Evolutionary conservation across 2,797 vertebrate species (phyloP).

Genomic region (Onychomys leucogaster): DNA sequence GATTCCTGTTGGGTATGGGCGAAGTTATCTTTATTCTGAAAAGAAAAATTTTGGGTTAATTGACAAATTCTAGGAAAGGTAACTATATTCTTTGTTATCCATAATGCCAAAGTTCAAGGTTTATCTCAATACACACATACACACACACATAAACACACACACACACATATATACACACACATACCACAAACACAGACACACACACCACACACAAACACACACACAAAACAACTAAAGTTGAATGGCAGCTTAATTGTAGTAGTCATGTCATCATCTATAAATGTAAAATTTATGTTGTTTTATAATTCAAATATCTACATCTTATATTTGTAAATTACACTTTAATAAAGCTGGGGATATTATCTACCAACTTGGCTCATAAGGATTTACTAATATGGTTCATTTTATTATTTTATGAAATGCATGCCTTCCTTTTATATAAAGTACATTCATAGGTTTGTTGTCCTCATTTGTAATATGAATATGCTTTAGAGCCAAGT

Average conservation of each 20-base stretch:
- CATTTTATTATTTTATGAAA: constrained; percentile 41
- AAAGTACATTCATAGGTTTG: neutral
- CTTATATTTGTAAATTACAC: neutral
- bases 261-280: neutral
- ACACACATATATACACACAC: too few relatives aligned
- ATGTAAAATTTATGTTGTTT: neutral
- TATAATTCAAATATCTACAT: neutral
- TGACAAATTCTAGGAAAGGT: too few relatives aligned
- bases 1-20: too few relatives aligned
- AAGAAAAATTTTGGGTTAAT: too few relatives aligned
- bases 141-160: too few relatives aligned
- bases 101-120: too few relatives aligned
- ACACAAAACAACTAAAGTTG: neutral
- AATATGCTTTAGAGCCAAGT: neutral
- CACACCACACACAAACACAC: too few relatives aligned
- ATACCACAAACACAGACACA: too few relatives aligned
- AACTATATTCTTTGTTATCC: too few relatives aligned
- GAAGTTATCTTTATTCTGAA: too few relatives aligned
- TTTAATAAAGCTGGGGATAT: neutral
- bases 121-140: too few relatives aligned
- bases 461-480: neutral
- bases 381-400: constrained; percentile 2
- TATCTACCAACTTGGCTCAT: neutral
- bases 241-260: neutral
- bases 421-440: neutral